phyloP scores from a whole-genome alignment of 2,113 vertebrate genomes.

The Motacilla tschutschensis region DNA sequence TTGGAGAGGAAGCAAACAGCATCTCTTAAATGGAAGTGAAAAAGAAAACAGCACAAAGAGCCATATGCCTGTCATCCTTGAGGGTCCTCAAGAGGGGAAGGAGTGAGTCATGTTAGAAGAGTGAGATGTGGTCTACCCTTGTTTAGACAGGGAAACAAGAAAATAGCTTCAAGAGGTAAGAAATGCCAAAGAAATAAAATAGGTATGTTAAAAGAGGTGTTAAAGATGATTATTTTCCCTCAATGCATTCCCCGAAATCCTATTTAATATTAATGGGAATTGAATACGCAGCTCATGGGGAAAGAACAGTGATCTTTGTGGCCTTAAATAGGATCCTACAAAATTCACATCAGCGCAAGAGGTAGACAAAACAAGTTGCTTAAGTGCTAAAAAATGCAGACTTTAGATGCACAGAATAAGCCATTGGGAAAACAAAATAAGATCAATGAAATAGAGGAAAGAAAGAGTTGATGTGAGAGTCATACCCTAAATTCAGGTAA shows the following conservation, averaged over 20 bases:
- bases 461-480: background rate
- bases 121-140: background rate
- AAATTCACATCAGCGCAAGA: constrained; percentile 39
- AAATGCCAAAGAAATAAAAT: constrained; percentile 62
- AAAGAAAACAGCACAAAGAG: constrained; percentile 28
- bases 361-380: background rate
- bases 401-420: background rate
- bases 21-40: constrained; percentile 30
- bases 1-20: background rate
- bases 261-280: constrained; percentile 62
- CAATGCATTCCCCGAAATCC: constrained; percentile 41
- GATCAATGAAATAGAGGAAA: background rate
- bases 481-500: background rate
- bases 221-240: constrained; percentile 65
- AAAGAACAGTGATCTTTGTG: constrained; percentile 27
- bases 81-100: constrained; percentile 21
- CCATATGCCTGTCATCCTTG: constrained; percentile 7
- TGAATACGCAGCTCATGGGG: constrained; percentile 15
- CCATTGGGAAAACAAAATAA: background rate
- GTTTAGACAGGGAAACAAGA: constrained; percentile 15
- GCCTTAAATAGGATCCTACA: constrained; percentile 43
- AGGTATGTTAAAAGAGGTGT: constrained; percentile 63
- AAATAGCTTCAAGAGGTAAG: constrained; percentile 36
- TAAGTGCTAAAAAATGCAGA: background rate
- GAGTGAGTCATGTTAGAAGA: background rate